These are phyloP conservation scores for Pterocles burchelli DNA, from an alignment of 2,113 vertebrate species.

Conservation along the genomic window DNA sequence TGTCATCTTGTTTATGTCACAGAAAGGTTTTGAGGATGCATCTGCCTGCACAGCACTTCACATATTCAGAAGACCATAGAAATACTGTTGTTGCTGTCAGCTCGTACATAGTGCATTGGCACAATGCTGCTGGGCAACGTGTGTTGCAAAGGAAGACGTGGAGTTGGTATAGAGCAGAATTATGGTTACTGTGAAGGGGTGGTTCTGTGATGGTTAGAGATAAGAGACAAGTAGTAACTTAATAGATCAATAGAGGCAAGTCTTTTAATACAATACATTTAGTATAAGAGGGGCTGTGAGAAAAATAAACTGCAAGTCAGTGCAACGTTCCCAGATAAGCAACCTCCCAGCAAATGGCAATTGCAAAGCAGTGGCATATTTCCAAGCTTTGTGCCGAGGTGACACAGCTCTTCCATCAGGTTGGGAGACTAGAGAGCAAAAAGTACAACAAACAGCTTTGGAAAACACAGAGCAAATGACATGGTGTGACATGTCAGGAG, in stretches of 20 bases:
- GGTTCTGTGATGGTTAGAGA: neutral
- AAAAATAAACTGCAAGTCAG: conserved; percentile 33
- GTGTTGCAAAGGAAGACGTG: neutral
- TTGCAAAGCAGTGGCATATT: neutral
- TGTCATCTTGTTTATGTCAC: neutral
- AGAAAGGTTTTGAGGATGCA: neutral
- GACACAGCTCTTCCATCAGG: neutral
- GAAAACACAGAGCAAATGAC: neutral
- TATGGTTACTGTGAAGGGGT: neutral
- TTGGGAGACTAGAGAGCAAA: neutral
- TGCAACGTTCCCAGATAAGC: conserved; percentile 12
- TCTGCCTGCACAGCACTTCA: neutral
- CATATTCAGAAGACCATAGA: rapidly evolving
- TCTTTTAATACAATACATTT: neutral
- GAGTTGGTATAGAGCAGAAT: neutral
- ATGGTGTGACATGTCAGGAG: neutral
- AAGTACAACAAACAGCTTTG: neutral
- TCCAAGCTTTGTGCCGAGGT: neutral
- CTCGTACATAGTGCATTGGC: neutral
- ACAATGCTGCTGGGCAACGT: neutral
- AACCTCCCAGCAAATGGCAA: neutral
- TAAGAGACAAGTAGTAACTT: neutral
- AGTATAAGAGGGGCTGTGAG: neutral
- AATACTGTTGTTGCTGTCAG: neutral
- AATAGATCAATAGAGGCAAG: neutral